A percentile compares a stretch with the other conserved stretches of the same genome.
phyloP scores from a whole-genome alignment of 2,113 vertebrate species.

The Oncorhynchus keta region DNA sequence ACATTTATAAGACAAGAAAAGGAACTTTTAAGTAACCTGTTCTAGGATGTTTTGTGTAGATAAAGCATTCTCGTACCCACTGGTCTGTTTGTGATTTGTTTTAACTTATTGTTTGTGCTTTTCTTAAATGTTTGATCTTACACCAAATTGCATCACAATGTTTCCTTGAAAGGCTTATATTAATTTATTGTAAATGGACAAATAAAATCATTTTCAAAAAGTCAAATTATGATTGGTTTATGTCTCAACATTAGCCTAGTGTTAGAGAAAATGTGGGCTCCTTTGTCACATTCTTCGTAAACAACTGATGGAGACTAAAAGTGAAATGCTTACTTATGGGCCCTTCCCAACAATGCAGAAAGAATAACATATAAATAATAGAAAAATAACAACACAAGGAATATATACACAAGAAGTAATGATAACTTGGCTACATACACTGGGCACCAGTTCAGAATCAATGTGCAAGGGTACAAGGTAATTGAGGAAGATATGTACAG shows the following conservation, averaged over 20 bases:
- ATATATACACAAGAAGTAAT: too few relatives aligned
- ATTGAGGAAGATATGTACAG: too few relatives aligned
- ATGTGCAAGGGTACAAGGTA: too few relatives aligned
- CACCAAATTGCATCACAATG: conserved; percentile 84
- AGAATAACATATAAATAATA: too few relatives aligned
- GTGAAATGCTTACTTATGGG: background rate
- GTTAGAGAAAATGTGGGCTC: too few relatives aligned
- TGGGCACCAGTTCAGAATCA: too few relatives aligned
- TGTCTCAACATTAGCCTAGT: conserved; percentile 3
- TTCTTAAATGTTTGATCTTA: conserved; percentile 98
- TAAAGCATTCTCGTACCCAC: conserved; percentile 93
- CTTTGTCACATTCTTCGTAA: too few relatives aligned
- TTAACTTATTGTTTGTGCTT: conserved; percentile 98
- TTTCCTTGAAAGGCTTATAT: conserved; percentile 88
- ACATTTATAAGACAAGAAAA: conserved; percentile 77
- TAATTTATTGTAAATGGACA: conserved; percentile 89
- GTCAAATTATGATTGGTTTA: conserved; percentile 72
- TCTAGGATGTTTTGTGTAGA: conserved; percentile 99
- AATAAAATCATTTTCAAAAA: conserved; percentile 96
- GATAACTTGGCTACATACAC: too few relatives aligned
- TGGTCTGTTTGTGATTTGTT: conserved; percentile 98
- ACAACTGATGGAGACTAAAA: background rate
- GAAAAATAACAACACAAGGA: too few relatives aligned
- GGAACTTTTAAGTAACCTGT: conserved; percentile 79
- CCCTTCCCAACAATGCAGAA: too few relatives aligned